Evolutionary conservation across 2,888 invertebrate species (phyloP).

Genomic region (Scelioninae gen. 1): DNA sequence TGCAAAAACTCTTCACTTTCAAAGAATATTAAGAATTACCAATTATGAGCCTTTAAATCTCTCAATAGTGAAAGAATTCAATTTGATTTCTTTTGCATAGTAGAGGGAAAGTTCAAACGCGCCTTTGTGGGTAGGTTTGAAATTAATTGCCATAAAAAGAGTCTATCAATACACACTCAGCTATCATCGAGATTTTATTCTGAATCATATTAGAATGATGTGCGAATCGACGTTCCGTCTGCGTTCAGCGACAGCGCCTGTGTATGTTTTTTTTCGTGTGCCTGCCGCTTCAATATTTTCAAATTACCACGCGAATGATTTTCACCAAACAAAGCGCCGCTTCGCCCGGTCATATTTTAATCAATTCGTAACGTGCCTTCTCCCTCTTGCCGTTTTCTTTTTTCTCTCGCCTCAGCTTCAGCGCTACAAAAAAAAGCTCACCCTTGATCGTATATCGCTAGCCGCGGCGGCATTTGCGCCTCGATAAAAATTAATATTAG

Average conservation of each 20-base stretch:
- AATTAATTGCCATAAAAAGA: constrained; percentile 72
- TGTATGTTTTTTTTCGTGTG: constrained; percentile 57
- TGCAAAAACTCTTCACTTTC: background rate
- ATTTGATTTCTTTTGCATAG: constrained; percentile 43
- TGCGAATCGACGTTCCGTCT: constrained; percentile 71
- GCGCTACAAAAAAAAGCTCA: constrained; percentile 73
- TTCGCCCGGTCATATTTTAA: constrained; percentile 82
- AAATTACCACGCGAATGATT: constrained; percentile 82
- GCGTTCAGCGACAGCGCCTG: constrained; percentile 33
- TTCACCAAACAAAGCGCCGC: constrained; percentile 82
- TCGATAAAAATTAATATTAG: constrained; percentile 83
- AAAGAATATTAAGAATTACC: constrained; percentile 12
- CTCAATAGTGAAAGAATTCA: constrained; percentile 57
- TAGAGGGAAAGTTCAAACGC: constrained; percentile 74
- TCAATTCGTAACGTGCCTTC: constrained; percentile 78
- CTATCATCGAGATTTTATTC: constrained; percentile 76
- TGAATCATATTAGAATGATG: constrained; percentile 64
- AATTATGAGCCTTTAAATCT: constrained; percentile 39
- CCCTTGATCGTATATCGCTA: constrained; percentile 74
- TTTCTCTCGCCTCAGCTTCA: constrained; percentile 71
- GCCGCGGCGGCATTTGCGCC: constrained; percentile 76
- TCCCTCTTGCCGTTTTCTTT: constrained; percentile 68
- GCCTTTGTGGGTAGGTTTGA: constrained; percentile 52
- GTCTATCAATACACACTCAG: constrained; percentile 62
- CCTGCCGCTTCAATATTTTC: constrained; percentile 80